Evolutionary conservation across 2,797 vertebrate species (phyloP), one percentile per base, ranked within the genome.

Genomic region (Echeneis naucrates): DNA sequence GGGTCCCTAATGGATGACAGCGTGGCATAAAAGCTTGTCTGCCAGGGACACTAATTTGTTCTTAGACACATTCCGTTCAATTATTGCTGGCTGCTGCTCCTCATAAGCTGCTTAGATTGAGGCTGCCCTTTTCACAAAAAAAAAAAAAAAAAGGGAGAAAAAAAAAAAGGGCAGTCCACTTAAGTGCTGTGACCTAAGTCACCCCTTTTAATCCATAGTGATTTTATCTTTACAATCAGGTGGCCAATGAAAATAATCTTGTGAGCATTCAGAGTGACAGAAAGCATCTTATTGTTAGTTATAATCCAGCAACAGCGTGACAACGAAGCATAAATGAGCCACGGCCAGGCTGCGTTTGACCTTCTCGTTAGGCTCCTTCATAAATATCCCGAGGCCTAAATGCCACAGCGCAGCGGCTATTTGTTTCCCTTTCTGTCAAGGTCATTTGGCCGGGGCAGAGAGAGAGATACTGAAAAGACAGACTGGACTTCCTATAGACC

Each of bases 391-490:
- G 80, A 67, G 62, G 84, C 78, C 86, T 83, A 77, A 92, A 92
- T 81, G 87, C 79, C 87, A 91, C 87, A 87, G 84, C 85, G 79
- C 64, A 75, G 84, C 84, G 70, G 81, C 80, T 93, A 90, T 95
- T 95, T 95, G 91, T 95, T 96, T 93, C 87, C 91, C 92, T 92
- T 87, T 93, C 88, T 88, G 91, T 93, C 86, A 87, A 86, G 89
- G 95, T 93, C 92, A 90, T 81, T 92, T 88, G 91, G 82, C 89
- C 92, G 77, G 85, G 83, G 87, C 85, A 52, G 85, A 7, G 16
- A 17, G 40, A 90, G 83, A 88, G 89, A 93, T 83, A 89, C 82
- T 82, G 87, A 92, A 92, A 91, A 90, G 87, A 92, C 91, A 64
- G 80, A 57, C 88, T 94, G 94, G 94, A 94, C 76, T 86, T 80